A percentile compares a stretch with the other conserved stretches of the same genome.
phyloP scores from a whole-genome alignment of 2,113 vertebrate species.

The Bolborhynchus lineola region DNA sequence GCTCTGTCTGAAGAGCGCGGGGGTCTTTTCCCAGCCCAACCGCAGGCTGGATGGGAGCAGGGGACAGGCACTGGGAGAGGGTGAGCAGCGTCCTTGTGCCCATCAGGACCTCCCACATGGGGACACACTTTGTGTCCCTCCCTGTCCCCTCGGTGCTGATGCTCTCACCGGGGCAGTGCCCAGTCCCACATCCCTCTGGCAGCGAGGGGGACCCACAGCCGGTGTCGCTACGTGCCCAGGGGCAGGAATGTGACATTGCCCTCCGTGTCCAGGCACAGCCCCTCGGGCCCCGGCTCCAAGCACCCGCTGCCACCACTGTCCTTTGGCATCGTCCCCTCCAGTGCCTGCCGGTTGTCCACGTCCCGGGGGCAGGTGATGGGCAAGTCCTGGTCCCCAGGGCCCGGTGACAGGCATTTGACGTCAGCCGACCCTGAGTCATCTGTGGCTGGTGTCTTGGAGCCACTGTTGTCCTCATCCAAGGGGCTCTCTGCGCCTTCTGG shows the following conservation, averaged over 20 bases:
- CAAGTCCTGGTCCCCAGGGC: not conserved
- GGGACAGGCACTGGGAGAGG: not conserved
- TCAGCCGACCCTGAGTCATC: slow-evolving; percentile 16
- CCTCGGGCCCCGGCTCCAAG: accelerated
- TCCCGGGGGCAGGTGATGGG: not conserved
- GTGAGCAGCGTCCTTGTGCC: accelerated
- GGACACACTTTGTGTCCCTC: accelerated
- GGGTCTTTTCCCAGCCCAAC: not conserved
- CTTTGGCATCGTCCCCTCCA: not conserved
- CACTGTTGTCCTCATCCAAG: slow-evolving; percentile 71
- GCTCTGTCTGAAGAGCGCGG: not conserved
- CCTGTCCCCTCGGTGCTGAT: accelerated
- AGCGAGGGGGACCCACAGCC: not conserved
- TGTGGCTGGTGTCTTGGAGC: slow-evolving; percentile 56
- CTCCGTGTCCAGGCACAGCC: slow-evolving; percentile 43
- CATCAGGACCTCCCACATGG: not conserved
- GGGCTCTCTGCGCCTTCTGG: slow-evolving; percentile 64
- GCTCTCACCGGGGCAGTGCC: not conserved
- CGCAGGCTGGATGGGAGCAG: not conserved
- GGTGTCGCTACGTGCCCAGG: slow-evolving; percentile 18
- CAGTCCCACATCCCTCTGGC: not conserved
- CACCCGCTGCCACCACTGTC: accelerated
- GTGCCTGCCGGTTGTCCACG: not conserved
- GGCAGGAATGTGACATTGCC: slow-evolving; percentile 46
- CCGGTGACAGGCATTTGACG: not conserved